phyloP scores from a whole-genome alignment of 2,797 vertebrate genomes.

The Malacoraja senta region DNA sequence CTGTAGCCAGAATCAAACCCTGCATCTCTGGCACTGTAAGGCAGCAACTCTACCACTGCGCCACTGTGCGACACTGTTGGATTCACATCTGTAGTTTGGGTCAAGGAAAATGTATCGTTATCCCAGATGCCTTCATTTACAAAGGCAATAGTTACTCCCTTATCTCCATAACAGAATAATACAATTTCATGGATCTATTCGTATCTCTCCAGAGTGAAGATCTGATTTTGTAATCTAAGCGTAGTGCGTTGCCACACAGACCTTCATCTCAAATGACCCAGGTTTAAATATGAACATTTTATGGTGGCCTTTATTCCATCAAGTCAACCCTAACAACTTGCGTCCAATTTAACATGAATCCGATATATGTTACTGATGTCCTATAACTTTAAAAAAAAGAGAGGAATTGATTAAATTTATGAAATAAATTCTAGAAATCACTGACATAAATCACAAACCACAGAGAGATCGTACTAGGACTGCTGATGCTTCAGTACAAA shows the following conservation, averaged over 20 bases:
- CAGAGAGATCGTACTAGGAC: background rate
- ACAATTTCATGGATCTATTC: background rate
- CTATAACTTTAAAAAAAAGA: background rate
- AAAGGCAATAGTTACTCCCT: background rate
- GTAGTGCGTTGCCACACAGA: background rate
- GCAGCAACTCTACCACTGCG: too few species aligned
- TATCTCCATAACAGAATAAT: background rate
- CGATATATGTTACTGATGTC: background rate
- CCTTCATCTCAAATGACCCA: background rate
- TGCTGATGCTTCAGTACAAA: slow-evolving; percentile 11
- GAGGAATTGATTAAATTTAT: background rate
- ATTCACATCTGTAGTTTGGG: background rate
- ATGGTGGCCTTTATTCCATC: background rate
- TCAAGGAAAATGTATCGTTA: background rate
- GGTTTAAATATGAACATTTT: background rate
- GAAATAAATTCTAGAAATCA: background rate
- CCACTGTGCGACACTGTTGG: background rate
- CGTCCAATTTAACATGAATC: background rate
- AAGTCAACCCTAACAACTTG: background rate
- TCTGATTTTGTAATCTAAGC: background rate
- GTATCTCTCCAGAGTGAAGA: background rate
- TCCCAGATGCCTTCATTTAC: background rate
- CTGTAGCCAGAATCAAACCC: too few species aligned
- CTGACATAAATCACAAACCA: background rate
- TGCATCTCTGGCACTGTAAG: too few species aligned